Percentiles rank a stretch among this genome's conserved stretches.
Conservation (phyloP, 2,888 invertebrate species). For the Euplexia lucipara region DNA sequence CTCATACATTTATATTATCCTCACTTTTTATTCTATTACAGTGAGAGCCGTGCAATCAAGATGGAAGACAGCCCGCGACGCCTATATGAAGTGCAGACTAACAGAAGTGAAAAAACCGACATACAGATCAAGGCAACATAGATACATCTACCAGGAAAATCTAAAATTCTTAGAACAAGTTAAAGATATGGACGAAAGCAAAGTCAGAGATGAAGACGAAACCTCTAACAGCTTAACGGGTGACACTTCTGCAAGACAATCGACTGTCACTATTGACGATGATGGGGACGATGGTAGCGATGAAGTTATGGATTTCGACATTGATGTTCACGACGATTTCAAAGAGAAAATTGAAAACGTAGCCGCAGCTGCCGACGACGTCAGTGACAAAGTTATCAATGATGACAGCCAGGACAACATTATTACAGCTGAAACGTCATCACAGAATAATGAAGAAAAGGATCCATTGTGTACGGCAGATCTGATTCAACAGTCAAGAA, state of each 20-base stretch:
- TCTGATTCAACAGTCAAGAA: not conserved
- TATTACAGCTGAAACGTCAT: slow-evolving; percentile 16
- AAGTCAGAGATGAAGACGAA: slow-evolving; percentile 1
- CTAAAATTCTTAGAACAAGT: slow-evolving; percentile 34
- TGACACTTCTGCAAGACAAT: slow-evolving; percentile 2
- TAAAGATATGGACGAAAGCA: slow-evolving; percentile 9
- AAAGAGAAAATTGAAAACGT: slow-evolving; percentile 4
- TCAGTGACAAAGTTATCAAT: not conserved
- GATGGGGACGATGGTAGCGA: not conserved
- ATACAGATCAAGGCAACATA: slow-evolving; percentile 9
- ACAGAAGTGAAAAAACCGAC: slow-evolving; percentile 8
- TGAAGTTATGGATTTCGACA: slow-evolving; percentile 24
- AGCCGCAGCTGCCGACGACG: not conserved
- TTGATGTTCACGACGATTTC: slow-evolving; percentile 32
- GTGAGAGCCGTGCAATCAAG: slow-evolving; percentile 38
- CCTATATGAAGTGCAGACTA: slow-evolving; percentile 40
- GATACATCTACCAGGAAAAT: slow-evolving; percentile 22
- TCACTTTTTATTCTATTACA: slow-evolving; percentile 15
- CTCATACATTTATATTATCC: no score
- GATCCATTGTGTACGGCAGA: not conserved
- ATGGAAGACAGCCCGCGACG: slow-evolving; percentile 50
- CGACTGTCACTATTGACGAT: slow-evolving; percentile 7
- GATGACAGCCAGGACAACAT: not conserved
- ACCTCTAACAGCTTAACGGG: not conserved
- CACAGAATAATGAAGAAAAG: not conserved